Base-by-base conservation (phyloP, 1,140 invertebrate genomes). In the Philaenus spumarius region DNA sequence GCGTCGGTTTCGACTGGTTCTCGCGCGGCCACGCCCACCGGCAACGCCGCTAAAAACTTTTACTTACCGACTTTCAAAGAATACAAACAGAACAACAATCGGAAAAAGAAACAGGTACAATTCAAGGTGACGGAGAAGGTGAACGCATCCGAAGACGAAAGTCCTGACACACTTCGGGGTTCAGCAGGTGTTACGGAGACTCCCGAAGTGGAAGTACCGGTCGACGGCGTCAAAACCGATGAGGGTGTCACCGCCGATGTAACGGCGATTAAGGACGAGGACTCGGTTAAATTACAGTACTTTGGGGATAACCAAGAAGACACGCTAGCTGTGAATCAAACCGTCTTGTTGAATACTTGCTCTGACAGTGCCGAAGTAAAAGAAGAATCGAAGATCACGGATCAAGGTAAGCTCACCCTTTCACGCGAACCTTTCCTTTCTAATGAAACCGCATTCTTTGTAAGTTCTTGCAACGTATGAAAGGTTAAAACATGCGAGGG, bases 41-140 rank as follows among this genome's bases (percentile, higher is more conserved):
- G 17, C 11, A 34, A 23, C 1, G 17, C 24, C 17, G 22, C 5
- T 7, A 43, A 12, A 34, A 58, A 64, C 51, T 62, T 64, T 43
- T 56, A 61, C 42, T 53, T 63, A 43, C 61, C 63, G 14, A 46
- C 66, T 23, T 67, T 65, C 37, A 56, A 61, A 40, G 64, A 66
- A 37, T 64, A 51, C 56, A 62, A 62, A 15, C 48, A 62, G 20
- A 60, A 65, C 17, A 59, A 66, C 17, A 59, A 61, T 9, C 43
- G 60, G 43, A 64, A 63, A 50, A 70, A 70, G 65, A 70, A 70
- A 50, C 68, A 70, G 55, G 68, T 70, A n/a, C 68, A 70, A 58
- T 70, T 70, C 55, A 67, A 64, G 45, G 62, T 58, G 19, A 24
- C 46, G 20, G 50, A 53, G 34, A 19, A 26, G 5, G 7, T 7